phyloP scores from a whole-genome alignment of 2,113 vertebrate genomes.

The Ailuropoda melanoleuca region DNA sequence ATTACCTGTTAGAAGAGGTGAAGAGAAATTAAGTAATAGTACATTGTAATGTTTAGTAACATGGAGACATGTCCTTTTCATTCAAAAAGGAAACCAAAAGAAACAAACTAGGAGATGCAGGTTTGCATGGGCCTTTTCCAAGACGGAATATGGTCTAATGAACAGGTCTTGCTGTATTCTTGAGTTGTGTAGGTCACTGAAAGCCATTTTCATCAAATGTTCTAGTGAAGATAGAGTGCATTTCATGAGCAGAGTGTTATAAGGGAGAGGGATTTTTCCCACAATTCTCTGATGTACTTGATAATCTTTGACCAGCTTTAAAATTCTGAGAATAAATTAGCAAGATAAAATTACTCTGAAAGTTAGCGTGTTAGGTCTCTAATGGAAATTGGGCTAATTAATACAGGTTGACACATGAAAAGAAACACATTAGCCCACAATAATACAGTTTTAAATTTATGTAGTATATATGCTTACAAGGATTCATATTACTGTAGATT shows the following conservation, averaged over 20 bases:
- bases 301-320: not conserved
- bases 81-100: not conserved
- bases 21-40: not conserved
- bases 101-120: not conserved
- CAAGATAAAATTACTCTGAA: not conserved
- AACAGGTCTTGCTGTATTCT: not conserved
- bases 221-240: not conserved
- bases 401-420: not conserved
- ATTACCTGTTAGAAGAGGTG: not conserved
- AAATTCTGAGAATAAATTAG: not conserved
- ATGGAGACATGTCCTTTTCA: not conserved
- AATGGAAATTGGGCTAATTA: not conserved
- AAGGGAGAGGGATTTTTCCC: not conserved
- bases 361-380: not conserved
- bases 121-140: too few relatives aligned
- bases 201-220: not conserved
- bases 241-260: not conserved
- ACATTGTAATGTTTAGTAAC: not conserved
- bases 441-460: not conserved
- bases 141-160: not conserved
- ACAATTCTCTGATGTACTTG: not conserved
- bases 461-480: not conserved
- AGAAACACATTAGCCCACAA: not conserved
- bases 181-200: not conserved
- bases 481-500: not conserved